Conservation (phyloP, 2,113 vertebrate species). For the Mungos mungo region DNA sequence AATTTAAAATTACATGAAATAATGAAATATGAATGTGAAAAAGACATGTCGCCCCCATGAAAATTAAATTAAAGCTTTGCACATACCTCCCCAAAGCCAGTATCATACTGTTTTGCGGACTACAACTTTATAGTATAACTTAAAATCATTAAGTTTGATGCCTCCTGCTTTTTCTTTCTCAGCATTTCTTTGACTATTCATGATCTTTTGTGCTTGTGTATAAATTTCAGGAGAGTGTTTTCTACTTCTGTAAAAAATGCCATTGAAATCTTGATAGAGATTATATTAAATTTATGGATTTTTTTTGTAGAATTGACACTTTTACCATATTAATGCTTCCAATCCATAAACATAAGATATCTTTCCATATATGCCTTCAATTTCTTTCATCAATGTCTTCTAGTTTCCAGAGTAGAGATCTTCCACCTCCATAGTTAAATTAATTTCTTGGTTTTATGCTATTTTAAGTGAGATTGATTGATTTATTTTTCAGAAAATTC, state of each 20-base stretch:
- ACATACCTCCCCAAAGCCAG: background rate
- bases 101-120: background rate
- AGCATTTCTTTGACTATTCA: background rate
- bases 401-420: background rate
- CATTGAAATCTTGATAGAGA: background rate
- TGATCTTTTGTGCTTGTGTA: background rate
- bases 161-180: background rate
- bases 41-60: background rate
- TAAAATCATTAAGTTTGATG: background rate
- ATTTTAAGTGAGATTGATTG: background rate
- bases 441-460: background rate
- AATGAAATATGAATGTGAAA: background rate
- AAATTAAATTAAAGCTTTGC: conserved; percentile 39
- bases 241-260: background rate
- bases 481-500: background rate
- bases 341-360: background rate
- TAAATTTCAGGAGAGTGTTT: background rate
- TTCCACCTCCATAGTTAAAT: background rate
- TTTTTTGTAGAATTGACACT: background rate
- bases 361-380: background rate
- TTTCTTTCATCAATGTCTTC: background rate
- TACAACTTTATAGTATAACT: background rate
- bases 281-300: background rate
- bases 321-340: background rate
- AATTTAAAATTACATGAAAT: background rate